Conservation (phyloP, 2,113 vertebrate species). For the Sapajus apella region DNA sequence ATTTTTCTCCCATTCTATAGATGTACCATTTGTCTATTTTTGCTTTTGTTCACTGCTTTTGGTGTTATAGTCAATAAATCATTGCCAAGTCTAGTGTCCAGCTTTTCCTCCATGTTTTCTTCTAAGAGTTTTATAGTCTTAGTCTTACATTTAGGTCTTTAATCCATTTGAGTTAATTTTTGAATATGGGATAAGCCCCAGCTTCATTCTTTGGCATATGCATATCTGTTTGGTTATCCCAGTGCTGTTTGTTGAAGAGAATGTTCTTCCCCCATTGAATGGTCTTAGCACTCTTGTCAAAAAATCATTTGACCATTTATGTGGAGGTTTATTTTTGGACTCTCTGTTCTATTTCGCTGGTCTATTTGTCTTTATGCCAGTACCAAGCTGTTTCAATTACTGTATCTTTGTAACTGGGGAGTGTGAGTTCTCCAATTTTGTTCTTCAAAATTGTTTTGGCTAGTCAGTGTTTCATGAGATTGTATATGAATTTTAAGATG, state of each 20-base stretch:
- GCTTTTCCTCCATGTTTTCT: background rate
- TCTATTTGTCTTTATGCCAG: background rate
- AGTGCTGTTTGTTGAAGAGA: slow-evolving; percentile 17
- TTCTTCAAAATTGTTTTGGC: background rate
- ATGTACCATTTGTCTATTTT: background rate
- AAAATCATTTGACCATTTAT: background rate
- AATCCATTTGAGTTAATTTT: background rate
- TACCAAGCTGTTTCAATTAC: slow-evolving; percentile 17
- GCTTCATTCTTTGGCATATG: background rate
- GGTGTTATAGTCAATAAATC: background rate
- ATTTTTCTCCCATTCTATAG: background rate
- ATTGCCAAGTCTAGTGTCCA: background rate
- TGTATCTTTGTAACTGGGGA: background rate
- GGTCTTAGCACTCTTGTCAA: background rate
- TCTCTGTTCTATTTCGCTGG: background rate
- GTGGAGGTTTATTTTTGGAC: background rate
- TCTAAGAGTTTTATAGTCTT: slow-evolving; percentile 8
- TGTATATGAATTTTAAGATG: background rate
- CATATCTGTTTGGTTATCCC: background rate
- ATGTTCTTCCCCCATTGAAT: background rate
- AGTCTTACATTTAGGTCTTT: slow-evolving; percentile 38
- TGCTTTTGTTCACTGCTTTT: background rate
- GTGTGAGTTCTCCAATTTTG: background rate
- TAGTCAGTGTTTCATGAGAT: background rate
- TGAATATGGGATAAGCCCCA: background rate